Conservation (phyloP, 1,140 invertebrate species). For the Trichonephila clavata region DNA sequence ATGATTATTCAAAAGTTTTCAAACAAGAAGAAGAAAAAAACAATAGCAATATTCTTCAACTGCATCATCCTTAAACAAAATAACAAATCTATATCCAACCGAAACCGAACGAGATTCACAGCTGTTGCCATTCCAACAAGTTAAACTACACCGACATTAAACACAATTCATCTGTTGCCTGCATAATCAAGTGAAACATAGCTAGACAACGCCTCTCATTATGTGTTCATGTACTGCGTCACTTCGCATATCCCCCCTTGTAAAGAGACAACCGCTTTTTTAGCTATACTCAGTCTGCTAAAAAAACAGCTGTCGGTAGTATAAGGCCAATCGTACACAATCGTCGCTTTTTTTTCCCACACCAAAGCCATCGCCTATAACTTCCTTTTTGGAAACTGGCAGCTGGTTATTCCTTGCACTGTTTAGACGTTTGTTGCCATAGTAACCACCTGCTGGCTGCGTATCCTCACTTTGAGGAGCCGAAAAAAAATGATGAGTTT, state of each 20-base stretch:
- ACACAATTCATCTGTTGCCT: conserved; percentile 3
- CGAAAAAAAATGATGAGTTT: not conserved
- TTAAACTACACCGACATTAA: not conserved
- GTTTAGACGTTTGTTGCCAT: conserved; percentile 2
- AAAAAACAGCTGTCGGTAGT: not conserved
- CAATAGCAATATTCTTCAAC: too few species aligned
- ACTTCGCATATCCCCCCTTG: not conserved
- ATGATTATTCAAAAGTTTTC: too few species aligned
- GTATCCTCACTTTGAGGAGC: not conserved
- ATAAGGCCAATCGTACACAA: not conserved
- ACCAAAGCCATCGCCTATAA: not conserved
- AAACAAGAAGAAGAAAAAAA: too few species aligned
- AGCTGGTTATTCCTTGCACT: not conserved
- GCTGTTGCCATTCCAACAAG: not conserved
- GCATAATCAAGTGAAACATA: not conserved
- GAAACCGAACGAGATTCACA: too few species aligned
- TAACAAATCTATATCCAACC: too few species aligned
- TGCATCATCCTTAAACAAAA: too few species aligned
- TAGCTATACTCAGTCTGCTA: too few species aligned
- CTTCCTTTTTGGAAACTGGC: not conserved
- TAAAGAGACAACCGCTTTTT: not conserved
- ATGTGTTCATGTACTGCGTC: not conserved
- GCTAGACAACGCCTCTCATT: conserved; percentile 14
- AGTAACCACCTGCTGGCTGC: conserved; percentile 24
- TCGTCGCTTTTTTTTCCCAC: not conserved